Base-by-base conservation (phyloP, 2,113 vertebrate species). In the Eonycteris spelaea region DNA sequence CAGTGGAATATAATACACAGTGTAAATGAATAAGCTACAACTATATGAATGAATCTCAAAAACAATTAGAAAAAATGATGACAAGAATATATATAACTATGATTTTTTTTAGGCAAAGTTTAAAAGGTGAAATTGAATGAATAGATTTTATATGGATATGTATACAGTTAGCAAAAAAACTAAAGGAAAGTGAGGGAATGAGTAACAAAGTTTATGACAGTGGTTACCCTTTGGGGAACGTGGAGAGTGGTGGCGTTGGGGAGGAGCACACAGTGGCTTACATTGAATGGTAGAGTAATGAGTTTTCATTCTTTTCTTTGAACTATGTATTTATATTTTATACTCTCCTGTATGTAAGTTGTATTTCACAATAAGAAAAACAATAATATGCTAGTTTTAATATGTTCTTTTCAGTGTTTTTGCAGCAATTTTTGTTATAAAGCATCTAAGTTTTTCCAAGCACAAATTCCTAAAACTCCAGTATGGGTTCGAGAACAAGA, bases 381-480 rank as follows among this genome's bases (percentile, higher is more conserved):
- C 90, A 74, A 48, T 61, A 82, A 79, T 53, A 79, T 86, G 22
- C 57, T 80, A 24, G 28, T 70, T 90, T 86, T 67, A 63, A 70
- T 33, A 74, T 94, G 7, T 93, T 86, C 26, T 92, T 95, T 94
- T 86, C 92, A 99, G 99, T 99, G 98, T 98, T 99, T 99, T 98
- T 99, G 99, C 98, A 99, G 99, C 98, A 99, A 99, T 96, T 99
- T 99, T 98, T 99, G 99, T 98, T 99, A 99, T 80, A 99, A 98
- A 98, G 99, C 99, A 85, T 99, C 99, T 79, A 99, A 99, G 96
- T 99, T 99, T 86, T 99, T 99, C 97, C 99, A 99, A 98, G 98
- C 99, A 86, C 99, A 99, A 73, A 99, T 99, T 98, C 98, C 99
- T 63, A 98, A 97, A 97, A 99, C 98, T 83, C 99, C 99, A 15